These are phyloP conservation scores for Streptopelia turtur DNA, from an alignment of 2,797 vertebrate species.

Conservation along the genomic window DNA sequence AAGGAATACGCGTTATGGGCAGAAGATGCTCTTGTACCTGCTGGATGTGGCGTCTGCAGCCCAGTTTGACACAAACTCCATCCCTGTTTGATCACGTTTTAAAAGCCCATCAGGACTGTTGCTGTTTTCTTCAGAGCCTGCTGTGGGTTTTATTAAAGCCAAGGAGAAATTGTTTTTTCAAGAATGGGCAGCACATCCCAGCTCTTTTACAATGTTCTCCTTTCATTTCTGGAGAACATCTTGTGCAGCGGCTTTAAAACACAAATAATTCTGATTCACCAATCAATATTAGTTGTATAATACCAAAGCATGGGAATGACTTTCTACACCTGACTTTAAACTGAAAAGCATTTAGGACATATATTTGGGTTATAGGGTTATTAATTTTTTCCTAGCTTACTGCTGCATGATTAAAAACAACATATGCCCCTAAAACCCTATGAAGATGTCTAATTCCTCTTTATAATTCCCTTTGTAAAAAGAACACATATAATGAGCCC, in stretches of 20 bases:
- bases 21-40: neutral
- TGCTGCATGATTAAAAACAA: neutral
- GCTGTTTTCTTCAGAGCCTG: neutral
- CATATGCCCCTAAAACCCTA: neutral
- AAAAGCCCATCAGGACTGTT: neutral
- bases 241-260: neutral
- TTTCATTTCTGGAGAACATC: neutral
- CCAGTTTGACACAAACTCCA: neutral
- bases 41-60: neutral
- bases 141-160: neutral
- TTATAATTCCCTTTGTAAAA: neutral
- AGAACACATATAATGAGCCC: neutral
- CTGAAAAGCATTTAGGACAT: neutral
- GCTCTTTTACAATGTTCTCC: neutral
- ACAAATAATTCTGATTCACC: neutral
- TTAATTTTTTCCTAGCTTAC: neutral
- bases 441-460: neutral
- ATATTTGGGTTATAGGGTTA: neutral
- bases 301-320: neutral
- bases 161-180: neutral
- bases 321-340: neutral
- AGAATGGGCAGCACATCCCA: neutral
- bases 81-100: neutral
- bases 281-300: neutral
- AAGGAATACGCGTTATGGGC: rapidly evolving